Conservation (phyloP, 2,113 vertebrate genomes). For the Phyllostomus hastatus region DNA sequence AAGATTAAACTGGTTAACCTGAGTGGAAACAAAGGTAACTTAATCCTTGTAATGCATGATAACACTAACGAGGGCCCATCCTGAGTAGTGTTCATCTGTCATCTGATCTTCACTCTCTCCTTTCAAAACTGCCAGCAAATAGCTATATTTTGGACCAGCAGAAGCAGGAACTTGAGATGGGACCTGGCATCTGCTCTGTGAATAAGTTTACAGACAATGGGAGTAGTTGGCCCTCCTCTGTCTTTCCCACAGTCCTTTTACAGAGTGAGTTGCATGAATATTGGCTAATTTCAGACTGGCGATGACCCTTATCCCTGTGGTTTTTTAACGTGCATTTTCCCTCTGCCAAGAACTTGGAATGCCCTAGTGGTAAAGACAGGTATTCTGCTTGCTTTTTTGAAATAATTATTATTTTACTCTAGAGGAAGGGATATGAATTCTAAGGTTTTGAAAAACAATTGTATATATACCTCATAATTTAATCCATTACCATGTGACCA, state of each 20-base stretch:
- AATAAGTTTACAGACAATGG: not conserved
- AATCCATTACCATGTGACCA: not conserved
- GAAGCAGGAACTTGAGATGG: not conserved
- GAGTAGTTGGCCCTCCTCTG: not conserved
- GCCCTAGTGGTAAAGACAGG: not conserved
- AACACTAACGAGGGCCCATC: not conserved
- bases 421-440: not conserved
- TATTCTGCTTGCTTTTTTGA: not conserved
- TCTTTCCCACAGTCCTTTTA: not conserved
- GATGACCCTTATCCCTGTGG: not conserved
- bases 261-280: not conserved
- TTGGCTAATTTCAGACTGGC: not conserved
- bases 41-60: not conserved
- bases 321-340: not conserved
- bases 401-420: not conserved
- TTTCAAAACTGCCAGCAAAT: not conserved
- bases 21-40: not conserved
- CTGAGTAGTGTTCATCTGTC: not conserved
- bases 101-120: not conserved
- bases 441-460: not conserved
- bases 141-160: not conserved
- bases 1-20: not conserved
- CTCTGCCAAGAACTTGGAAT: not conserved
- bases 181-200: not conserved
- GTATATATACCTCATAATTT: not conserved